Evolutionary conservation across 2,888 invertebrate genomes (phyloP), one percentile per base, ranked within the genome.

Genomic region (Hermaeophaga mercurialis): DNA sequence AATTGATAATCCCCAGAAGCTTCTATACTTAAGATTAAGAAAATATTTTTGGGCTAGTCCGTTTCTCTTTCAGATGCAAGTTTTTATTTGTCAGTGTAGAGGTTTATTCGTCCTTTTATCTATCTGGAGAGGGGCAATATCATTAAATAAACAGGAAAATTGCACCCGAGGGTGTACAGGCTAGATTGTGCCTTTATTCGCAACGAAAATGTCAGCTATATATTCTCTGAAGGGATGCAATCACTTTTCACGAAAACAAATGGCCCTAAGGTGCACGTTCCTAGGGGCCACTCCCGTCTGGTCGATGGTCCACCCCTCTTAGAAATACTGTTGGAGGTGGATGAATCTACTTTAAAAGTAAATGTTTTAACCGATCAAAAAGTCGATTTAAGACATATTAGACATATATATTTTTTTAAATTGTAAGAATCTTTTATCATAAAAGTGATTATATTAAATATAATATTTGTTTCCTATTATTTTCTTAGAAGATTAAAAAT

Each of bases 211-310:
- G 50, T 38, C 50, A 11, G 43, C 33, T 19, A 50, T 50, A 50
- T 50, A 50, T 50, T 50, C 50, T 50, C 49, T 9, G 43, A 50
- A 50, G 49, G 49, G 49, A 39, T 41, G 49, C 49, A 49, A 49
- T 49, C 49, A 31, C 41, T 49, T 41, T 39, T 26, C 26, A 28
- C 22, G 41, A 14, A 50, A 50, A 50, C 50, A 50, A 50, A 50
- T 41, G 18, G 41, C 12, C 22, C 41, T 41, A 14, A 41, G 41
- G 41, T 41, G 41, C 41, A 41, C n/a, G n/a, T 41, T 38, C n/a
- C 14, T n/a, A 38, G 15, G 5, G 18, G 38, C 38, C 6, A n/a
- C 5, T n/a, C n/a, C 15, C 8, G 38, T 15, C 15, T 12, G 34
- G 12, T 14, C 7, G 38, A 38, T 18, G 12, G 28, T 28, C 28